A percentile compares a stretch with the other conserved stretches of the same genome.
phyloP scores from a whole-genome alignment of 2,113 vertebrate genomes.

The Sardina pilchardus region DNA sequence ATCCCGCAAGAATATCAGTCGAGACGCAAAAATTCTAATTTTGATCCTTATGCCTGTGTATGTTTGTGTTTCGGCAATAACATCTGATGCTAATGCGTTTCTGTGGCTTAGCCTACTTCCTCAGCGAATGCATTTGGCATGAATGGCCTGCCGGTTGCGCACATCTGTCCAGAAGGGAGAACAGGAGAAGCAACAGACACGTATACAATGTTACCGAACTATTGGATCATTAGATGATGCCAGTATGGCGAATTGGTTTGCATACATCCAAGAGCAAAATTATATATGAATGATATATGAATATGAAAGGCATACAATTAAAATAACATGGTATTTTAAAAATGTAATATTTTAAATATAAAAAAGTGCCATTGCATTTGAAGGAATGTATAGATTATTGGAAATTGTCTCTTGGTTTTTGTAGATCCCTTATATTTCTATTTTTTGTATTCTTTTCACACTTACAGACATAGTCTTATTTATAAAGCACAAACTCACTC shows the following conservation, averaged over 20 bases:
- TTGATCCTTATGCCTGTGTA: background rate
- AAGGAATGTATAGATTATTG: background rate
- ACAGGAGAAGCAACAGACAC: background rate
- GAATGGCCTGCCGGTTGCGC: background rate
- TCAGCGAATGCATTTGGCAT: background rate
- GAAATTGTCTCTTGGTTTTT: background rate
- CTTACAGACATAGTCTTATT: background rate
- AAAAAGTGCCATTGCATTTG: background rate
- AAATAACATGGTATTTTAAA: background rate
- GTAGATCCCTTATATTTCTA: background rate
- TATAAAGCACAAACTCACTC: too few relatives aligned
- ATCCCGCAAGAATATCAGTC: too few relatives aligned
- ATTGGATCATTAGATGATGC: background rate
- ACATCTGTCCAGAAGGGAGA: background rate
- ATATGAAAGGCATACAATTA: background rate
- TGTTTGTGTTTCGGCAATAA: background rate
- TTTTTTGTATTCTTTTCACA: background rate
- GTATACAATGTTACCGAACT: background rate
- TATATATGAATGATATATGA: too few relatives aligned
- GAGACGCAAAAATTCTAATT: too few relatives aligned
- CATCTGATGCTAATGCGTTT: background rate
- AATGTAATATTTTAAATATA: background rate
- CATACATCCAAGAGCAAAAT: background rate
- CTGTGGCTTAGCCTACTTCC: background rate
- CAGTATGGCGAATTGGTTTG: background rate